Evolutionary conservation across 2,113 vertebrate species (phyloP).

Genomic region (Tragelaphus buxtoni): DNA sequence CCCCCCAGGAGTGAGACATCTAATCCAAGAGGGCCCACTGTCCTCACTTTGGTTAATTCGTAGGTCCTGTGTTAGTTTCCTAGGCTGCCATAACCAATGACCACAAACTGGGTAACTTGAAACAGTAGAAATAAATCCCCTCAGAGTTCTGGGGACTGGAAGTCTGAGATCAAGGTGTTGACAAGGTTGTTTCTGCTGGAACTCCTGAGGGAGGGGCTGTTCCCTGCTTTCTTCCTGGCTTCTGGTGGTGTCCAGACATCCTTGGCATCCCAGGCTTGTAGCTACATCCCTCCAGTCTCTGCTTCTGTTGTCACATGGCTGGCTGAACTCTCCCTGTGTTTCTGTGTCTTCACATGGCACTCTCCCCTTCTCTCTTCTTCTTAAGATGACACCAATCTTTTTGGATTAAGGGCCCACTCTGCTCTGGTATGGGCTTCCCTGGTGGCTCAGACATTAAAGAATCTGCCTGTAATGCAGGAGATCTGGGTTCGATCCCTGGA

Average conservation of each 20-base stretch:
- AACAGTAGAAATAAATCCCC: neutral
- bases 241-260: neutral
- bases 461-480: neutral
- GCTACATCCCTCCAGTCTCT: neutral
- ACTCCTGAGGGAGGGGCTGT: neutral
- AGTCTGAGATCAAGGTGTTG: accelerated
- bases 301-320: neutral
- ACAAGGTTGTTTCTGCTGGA: neutral
- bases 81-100: neutral
- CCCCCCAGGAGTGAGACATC: neutral
- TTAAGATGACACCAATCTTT: neutral
- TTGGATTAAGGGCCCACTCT: neutral
- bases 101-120: neutral
- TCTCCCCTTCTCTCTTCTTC: neutral
- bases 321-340: neutral
- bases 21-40: neutral
- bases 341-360: accelerated
- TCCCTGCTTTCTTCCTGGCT: neutral
- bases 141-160: neutral
- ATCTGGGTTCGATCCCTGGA: neutral
- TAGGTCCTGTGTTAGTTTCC: neutral
- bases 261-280: neutral
- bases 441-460: neutral
- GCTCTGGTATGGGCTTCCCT: neutral
- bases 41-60: neutral